Conservation (phyloP, 2,888 invertebrate species). For the Mythimna ferrago region DNA sequence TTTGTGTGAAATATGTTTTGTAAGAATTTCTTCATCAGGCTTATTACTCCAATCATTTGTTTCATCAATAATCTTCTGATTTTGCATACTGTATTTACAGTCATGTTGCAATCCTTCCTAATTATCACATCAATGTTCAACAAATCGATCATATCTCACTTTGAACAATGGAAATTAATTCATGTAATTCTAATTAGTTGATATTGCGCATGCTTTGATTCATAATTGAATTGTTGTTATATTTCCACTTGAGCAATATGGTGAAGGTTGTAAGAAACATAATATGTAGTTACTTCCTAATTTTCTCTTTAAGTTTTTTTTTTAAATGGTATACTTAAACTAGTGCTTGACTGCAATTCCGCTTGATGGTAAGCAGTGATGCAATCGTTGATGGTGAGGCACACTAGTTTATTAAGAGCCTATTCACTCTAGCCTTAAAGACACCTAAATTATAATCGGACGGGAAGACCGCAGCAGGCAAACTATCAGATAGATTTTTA, state of each 20-base stretch:
- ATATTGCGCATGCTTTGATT: constrained; percentile 26
- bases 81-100: constrained; percentile 12
- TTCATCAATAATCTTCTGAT: constrained; percentile 5
- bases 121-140: constrained; percentile 19
- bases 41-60: constrained; percentile 8
- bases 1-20: constrained; percentile 20
- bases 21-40: constrained; percentile 11
- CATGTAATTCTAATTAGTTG: constrained; percentile 43
- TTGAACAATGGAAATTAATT: constrained; percentile 43
- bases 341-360: too few species aligned
- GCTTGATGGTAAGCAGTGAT: too few species aligned
- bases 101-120: constrained; percentile 24
- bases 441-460: too few species aligned
- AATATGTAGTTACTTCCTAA: neutral
- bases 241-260: constrained; percentile 13
- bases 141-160: constrained; percentile 30
- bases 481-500: too few species aligned
- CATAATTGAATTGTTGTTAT: constrained; percentile 27
- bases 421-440: too few species aligned
- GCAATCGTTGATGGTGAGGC: too few species aligned
- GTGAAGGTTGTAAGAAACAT: neutral
- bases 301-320: neutral
- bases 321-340: too few species aligned
- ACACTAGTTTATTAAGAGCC: too few species aligned
- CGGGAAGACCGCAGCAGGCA: too few species aligned